Base-by-base conservation (phyloP, 1,140 invertebrate genomes). In the Bombyx mori region DNA sequence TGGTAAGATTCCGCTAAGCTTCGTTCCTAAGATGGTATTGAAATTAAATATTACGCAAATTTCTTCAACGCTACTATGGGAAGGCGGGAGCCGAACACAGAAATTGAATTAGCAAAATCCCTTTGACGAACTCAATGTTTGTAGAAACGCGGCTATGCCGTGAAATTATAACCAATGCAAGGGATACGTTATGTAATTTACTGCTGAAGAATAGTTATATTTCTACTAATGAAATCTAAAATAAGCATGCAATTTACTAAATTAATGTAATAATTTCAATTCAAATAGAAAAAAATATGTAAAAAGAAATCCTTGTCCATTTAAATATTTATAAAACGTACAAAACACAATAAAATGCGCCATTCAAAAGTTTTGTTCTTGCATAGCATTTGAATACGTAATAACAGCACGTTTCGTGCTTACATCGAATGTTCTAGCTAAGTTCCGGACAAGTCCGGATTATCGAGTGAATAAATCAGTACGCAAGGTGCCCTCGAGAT, bases 401-500 rank as follows among this genome's bases (percentile, higher is more conserved):
- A 56, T 10, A 26, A 18, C 9, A 42, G 52, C 53, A 65, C 56
- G 69, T 77, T 69, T 75, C 62, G 51, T 65, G 65, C 65, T 64
- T 65, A 57, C 67, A 65, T 70, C 58, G 61, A 72, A 75, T 54
- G 67, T 73, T 65, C 54, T 57, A 62, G 63, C 65, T 65, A 71
- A 75, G 66, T 74, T 68, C 55, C 62, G 59, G 65, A 72, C 73
- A 66, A 69, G 68, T 64, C 63, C 56, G 71, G 68, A 78, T 78
- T 78, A 76, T 78, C 71, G 69, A 66, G 56, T 67, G 68, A 70
- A 78, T 78, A 78, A 76, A 78, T 78, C 75, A 78, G 67, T 64
- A 63, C 54, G 58, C 57, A 66, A 75, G 72, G 69, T 76, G 61
- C 62, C 70, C 57, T 60, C 53, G 63, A 71, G 64, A 77, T 79